These are phyloP conservation scores for Paradoxurus hermaphroditus DNA, from an alignment of 2,113 vertebrate genomes.

Conservation along the genomic window DNA sequence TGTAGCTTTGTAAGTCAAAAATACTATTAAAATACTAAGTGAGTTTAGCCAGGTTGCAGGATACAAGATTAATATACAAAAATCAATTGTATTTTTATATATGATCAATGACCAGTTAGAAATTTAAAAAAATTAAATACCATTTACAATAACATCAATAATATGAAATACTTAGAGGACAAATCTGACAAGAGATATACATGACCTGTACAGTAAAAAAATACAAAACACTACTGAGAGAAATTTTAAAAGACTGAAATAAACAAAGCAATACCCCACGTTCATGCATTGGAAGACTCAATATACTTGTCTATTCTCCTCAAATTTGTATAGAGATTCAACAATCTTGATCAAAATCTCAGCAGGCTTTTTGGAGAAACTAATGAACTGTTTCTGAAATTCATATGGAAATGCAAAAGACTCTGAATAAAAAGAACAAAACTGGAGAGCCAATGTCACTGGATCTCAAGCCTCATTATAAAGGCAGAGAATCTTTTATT, in stretches of 20 bases:
- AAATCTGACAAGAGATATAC: background rate
- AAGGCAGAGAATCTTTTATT: background rate
- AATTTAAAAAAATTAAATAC: background rate
- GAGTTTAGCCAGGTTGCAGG: background rate
- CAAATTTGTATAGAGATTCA: background rate
- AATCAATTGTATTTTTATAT: background rate
- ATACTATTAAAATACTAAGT: background rate
- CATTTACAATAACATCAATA: background rate
- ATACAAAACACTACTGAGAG: background rate
- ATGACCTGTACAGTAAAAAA: background rate
- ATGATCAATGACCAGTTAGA: background rate
- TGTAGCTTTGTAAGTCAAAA: background rate
- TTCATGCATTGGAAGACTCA: background rate
- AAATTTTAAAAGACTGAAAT: background rate
- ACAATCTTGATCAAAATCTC: background rate
- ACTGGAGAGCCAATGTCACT: background rate
- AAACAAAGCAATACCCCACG: background rate
- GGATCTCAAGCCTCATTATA: background rate
- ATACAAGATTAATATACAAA: background rate
- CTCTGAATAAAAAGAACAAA: background rate
- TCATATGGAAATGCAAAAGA: background rate
- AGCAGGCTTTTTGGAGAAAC: background rate
- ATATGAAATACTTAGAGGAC: background rate
- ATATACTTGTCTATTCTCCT: background rate
- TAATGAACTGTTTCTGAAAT: background rate